These are phyloP conservation scores for Ceratosolen solmsi DNA, from an alignment of 1,140 invertebrate species.

Conservation along the genomic window DNA sequence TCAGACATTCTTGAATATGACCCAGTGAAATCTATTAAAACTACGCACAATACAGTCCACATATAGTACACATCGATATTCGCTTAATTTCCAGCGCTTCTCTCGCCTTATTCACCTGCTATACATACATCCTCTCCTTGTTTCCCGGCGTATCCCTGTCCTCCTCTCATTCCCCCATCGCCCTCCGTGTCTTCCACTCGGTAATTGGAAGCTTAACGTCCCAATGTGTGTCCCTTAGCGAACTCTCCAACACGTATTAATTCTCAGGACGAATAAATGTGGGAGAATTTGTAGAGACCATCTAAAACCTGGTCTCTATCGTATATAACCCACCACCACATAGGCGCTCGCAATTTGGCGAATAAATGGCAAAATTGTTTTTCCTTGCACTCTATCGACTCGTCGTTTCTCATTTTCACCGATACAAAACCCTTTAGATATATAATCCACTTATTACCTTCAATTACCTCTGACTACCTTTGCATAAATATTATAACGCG, in stretches of 20 bases:
- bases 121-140: background rate
- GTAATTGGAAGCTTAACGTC: constrained; percentile 61
- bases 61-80: constrained; percentile 7
- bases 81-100: background rate
- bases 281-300: constrained; percentile 21
- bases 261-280: constrained; percentile 27
- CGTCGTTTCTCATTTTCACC: constrained; percentile 26
- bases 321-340: background rate
- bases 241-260: constrained; percentile 34
- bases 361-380: constrained; percentile 29
- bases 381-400: background rate
- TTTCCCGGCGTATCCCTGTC: background rate
- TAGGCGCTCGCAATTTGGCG: background rate
- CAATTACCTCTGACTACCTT: background rate
- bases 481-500: background rate
- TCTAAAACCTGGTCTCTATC: background rate
- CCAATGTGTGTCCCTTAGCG: constrained; percentile 31
- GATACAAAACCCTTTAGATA: constrained; percentile 26
- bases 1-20: too few species aligned
- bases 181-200: background rate
- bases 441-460: background rate
- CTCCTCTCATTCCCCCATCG: background rate
- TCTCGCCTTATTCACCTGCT: background rate
- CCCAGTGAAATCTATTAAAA: constrained; percentile 25
- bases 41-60: constrained; percentile 6